Conservation (phyloP, 35 echinoderm and acorn worm species). For the Ptychodera flava region DNA sequence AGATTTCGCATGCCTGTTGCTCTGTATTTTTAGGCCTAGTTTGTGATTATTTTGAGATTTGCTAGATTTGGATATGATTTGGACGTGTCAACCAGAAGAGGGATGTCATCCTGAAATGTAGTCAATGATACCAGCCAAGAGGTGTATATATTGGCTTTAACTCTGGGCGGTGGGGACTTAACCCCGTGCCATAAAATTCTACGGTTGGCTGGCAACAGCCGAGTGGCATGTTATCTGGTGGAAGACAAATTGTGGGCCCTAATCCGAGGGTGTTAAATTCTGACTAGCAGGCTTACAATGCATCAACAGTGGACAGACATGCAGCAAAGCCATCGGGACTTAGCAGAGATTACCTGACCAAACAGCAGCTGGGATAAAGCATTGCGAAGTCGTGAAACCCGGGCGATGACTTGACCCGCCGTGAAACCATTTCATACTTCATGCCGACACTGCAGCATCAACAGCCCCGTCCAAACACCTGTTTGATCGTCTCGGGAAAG, state of each 20-base stretch:
- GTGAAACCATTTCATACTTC: too few species aligned
- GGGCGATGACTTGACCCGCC: too few species aligned
- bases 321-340: not conserved
- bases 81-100: too few species aligned
- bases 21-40: not conserved
- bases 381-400: too few species aligned
- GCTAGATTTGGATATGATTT: not conserved
- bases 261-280: not conserved
- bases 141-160: too few species aligned
- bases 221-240: not conserved
- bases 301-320: not conserved
- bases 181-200: too few species aligned
- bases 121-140: too few species aligned
- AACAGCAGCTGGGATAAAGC: not conserved
- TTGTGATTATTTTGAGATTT: not conserved
- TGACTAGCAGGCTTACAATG: not conserved
- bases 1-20: not conserved
- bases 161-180: too few species aligned
- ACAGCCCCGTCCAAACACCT: too few species aligned
- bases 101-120: too few species aligned
- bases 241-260: not conserved
- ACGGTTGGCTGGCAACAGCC: not conserved
- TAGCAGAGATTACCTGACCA: not conserved
- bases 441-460: too few species aligned
- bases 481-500: too few species aligned